A percentile compares a stretch with the other conserved stretches of the same genome.
Evolutionary conservation across 2,888 invertebrate genomes (phyloP).

Genomic region (Caenorhabditis sp.): DNA sequence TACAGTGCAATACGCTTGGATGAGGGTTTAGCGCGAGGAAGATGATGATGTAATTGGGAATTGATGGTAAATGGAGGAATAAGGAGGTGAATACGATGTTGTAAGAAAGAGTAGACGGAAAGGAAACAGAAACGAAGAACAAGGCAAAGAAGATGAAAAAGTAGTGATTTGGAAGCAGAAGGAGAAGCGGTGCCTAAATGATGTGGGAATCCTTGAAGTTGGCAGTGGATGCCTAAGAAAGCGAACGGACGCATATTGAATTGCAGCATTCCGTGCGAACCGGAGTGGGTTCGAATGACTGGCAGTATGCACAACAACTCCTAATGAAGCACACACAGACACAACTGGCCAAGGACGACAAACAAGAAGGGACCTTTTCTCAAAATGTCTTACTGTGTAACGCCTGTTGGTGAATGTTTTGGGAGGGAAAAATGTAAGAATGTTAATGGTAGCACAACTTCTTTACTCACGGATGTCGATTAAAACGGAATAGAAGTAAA

Average conservation of each 20-base stretch:
- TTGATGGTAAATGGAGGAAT: slow-evolving; percentile 41
- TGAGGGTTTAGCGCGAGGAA: slow-evolving; percentile 44
- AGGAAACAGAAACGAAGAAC: slow-evolving; percentile 8
- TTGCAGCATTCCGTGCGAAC: slow-evolving; percentile 28
- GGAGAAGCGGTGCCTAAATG: too few species aligned
- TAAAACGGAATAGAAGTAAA: background rate
- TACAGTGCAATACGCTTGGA: slow-evolving; percentile 55
- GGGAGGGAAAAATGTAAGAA: slow-evolving; percentile 1
- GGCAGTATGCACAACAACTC: slow-evolving; percentile 40
- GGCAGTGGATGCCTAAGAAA: slow-evolving; percentile 50
- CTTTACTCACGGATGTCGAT: slow-evolving; percentile 1
- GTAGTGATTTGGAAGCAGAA: too few species aligned
- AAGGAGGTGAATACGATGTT: slow-evolving; percentile 40
- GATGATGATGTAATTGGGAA: slow-evolving; percentile 48
- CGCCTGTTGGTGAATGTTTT: background rate
- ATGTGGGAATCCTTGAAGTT: slow-evolving; percentile 50
- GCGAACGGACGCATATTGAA: slow-evolving; percentile 55
- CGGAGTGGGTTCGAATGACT: slow-evolving; percentile 11
- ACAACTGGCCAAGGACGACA: background rate
- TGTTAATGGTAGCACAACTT: slow-evolving; percentile 26
- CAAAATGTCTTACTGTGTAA: too few species aligned
- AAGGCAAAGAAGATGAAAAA: slow-evolving; percentile 25
- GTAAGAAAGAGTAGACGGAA: slow-evolving; percentile 31
- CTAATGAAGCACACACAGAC: slow-evolving; percentile 39
- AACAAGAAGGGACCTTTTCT: slow-evolving; percentile 7